Base-by-base conservation (phyloP, 2,888 invertebrate species). In the Tetanocera ferruginea region DNA sequence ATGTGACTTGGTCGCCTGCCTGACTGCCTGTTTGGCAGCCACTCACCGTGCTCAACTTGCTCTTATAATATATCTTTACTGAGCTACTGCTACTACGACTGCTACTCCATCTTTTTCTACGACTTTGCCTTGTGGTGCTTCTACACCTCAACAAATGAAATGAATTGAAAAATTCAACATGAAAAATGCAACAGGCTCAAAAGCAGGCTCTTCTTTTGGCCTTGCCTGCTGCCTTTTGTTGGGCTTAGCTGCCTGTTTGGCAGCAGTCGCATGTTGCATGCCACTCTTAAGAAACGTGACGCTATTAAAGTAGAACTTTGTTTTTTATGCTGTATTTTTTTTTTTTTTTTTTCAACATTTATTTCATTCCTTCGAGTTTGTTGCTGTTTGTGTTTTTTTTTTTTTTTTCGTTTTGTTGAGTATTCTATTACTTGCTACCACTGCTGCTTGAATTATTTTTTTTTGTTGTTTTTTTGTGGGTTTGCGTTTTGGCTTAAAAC, bases 101-200 rank as follows among this genome's bases (percentile, higher is more conserved):
- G 5, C 62, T 28, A 1, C 64, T 31, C 11, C 55, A 2, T 23
- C 34, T 37, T 66, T n/a, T 17, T 9, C 66, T 66, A 9, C 66
- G 11, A 5, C 64, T 64, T 5, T 34, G 11, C 66, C 19, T 43
- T 60, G 28, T 60, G 11, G 14, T 23, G 57, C 14, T 60, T 3
- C 57, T 43, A 60, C 57, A 60, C 57, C 57, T 60, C 57, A 25
- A 23, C 69, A 49, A 69, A 69, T 69, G 69, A 51, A 69, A 69
- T 49, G 69, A 51, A 49, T 49, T 49, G 64, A 57, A 8, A n/a
- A n/a, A 52, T 11, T 8, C 17, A 3, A 49, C 9, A 60, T 60
- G 73, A 74, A 75, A 52, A 75, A 75, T 75, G 75, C 75, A 75
- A 75, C 75, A 75, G 75, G 75, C 75, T 75, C 55, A 19, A 75